Conservation (phyloP, 2,113 vertebrate species). For the Triplophysa rosa region DNA sequence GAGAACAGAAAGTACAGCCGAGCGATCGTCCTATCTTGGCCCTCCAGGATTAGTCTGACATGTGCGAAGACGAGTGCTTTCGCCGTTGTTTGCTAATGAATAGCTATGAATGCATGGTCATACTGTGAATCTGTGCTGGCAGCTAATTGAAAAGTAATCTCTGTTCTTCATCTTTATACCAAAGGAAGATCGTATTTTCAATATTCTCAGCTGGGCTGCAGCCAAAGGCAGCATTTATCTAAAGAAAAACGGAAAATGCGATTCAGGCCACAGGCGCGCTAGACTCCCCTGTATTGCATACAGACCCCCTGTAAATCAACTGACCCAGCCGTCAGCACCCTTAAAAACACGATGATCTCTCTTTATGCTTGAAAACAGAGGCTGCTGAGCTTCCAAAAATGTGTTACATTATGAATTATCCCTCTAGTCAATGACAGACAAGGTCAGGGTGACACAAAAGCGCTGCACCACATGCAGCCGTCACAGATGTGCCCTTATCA, state of each 20-base stretch:
- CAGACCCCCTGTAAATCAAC: no score
- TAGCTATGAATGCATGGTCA: slow-evolving; percentile 49
- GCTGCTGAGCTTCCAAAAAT: no score
- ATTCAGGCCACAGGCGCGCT: slow-evolving; percentile 46
- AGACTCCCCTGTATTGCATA: background rate
- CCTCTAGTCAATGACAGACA: no score
- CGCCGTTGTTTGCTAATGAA: slow-evolving; percentile 52
- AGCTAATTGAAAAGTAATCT: slow-evolving; percentile 63
- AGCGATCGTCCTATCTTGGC: slow-evolving; percentile 46
- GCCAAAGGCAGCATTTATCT: slow-evolving; percentile 41
- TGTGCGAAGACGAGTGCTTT: background rate
- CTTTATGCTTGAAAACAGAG: no score
- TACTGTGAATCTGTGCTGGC: slow-evolving; percentile 41
- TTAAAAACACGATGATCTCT: no score
- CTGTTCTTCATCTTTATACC: slow-evolving; percentile 40
- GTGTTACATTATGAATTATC: no score
- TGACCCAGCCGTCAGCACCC: no score
- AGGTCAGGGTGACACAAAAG: no score
- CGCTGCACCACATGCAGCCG: no score
- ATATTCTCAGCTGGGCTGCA: slow-evolving; percentile 35
- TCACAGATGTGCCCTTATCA: no score
- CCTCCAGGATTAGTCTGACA: slow-evolving; percentile 49
- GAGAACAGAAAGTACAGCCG: slow-evolving; percentile 34
- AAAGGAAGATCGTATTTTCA: slow-evolving; percentile 18
- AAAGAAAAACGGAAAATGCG: slow-evolving; percentile 42